Evolutionary conservation across 92 coral and sea anemone species (phyloP).

Genomic region (Nematostella vectensis): DNA sequence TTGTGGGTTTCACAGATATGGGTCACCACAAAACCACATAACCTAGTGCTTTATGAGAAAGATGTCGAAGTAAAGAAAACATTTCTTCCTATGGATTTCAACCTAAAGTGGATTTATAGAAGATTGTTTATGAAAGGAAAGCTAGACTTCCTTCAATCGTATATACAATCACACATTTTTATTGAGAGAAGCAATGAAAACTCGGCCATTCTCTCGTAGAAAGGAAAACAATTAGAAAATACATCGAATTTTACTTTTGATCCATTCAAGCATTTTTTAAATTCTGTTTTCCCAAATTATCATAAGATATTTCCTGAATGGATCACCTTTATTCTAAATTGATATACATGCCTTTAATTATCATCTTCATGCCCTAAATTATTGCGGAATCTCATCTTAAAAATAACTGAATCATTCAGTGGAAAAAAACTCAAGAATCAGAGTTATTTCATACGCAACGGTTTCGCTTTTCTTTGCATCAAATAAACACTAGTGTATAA

Average conservation of each 20-base stretch:
- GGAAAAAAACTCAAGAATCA: no score
- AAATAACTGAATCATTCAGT: no score
- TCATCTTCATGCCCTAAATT: no score
- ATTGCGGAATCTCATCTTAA: no score
- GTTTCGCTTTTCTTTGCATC: not conserved
- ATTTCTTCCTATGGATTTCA: not conserved
- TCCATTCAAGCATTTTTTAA: no score
- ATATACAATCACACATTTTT: not conserved
- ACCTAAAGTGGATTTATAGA: not conserved
- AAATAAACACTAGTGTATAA: not conserved
- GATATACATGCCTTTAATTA: no score
- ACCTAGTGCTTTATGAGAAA: not conserved
- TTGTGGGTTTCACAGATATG: not conserved
- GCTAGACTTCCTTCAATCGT: not conserved
- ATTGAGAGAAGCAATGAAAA: not conserved
- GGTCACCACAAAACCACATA: not conserved
- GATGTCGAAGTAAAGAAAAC: not conserved
- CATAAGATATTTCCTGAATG: not conserved
- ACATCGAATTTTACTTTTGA: no score
- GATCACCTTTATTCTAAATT: no score
- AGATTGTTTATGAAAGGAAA: constrained; percentile 3
- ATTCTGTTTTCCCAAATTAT: not conserved
- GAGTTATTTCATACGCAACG: not conserved
- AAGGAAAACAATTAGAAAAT: no score
- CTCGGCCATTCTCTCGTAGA: not conserved